Percentiles rank a stretch among this genome's conserved stretches.
These are phyloP conservation scores for Dromas ardeola DNA, from an alignment of 2,113 vertebrate species.

Conservation along the genomic window DNA sequence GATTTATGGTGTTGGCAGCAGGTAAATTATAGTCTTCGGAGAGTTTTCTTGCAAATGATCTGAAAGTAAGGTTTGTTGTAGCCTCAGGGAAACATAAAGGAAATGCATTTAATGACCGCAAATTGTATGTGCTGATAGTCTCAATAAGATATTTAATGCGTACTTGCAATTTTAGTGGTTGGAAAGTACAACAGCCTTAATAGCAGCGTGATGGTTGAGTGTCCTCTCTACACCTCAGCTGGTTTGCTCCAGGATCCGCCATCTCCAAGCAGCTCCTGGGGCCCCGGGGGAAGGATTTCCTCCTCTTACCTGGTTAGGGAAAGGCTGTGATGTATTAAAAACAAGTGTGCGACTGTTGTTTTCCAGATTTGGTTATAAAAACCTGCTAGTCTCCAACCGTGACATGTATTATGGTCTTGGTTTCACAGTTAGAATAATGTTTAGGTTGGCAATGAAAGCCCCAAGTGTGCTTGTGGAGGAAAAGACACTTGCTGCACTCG, in stretches of 20 bases:
- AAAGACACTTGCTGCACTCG: not conserved
- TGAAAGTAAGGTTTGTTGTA: conserved; percentile 44
- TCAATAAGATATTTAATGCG: conserved; percentile 45
- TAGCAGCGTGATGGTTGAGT: rapidly evolving
- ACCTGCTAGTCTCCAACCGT: not conserved
- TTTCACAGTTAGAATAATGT: conserved; percentile 9
- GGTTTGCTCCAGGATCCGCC: not conserved
- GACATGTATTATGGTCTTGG: not conserved
- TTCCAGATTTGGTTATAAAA: conserved; percentile 14
- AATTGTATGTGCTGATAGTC: conserved; percentile 38
- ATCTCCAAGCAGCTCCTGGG: not conserved
- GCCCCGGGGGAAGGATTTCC: not conserved
- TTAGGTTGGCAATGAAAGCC: conserved; percentile 36
- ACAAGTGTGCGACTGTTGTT: not conserved
- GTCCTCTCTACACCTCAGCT: not conserved
- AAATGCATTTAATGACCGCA: conserved; percentile 35
- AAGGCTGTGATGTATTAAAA: not conserved
- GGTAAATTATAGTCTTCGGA: conserved; percentile 38
- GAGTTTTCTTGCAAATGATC: conserved; percentile 36
- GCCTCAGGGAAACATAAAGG: conserved; percentile 56
- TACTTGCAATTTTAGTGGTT: not conserved
- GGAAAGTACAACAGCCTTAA: not conserved
- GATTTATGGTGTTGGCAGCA: conserved; percentile 45
- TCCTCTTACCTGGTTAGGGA: not conserved
- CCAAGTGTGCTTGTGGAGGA: not conserved